phyloP scores from a whole-genome alignment of 1,140 invertebrate species.

The Leucophenga varia region DNA sequence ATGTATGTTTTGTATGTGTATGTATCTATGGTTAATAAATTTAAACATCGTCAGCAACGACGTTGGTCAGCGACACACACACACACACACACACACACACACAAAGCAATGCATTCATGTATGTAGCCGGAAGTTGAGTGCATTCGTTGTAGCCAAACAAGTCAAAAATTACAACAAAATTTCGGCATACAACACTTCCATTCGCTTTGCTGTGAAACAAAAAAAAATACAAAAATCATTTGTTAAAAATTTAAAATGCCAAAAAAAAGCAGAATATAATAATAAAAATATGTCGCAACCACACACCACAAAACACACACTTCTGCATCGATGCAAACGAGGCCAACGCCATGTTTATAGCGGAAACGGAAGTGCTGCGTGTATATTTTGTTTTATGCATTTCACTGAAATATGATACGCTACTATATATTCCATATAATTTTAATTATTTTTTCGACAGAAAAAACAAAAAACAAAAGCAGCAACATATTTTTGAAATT shows the following conservation, averaged over 20 bases:
- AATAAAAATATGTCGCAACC: constrained; percentile 25
- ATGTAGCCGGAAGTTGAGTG: too few relatives aligned
- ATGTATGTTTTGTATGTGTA: too few relatives aligned
- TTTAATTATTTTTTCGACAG: too few relatives aligned
- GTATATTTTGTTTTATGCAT: constrained; percentile 21
- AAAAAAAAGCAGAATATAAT: constrained; percentile 9
- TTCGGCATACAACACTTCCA: constrained; percentile 35
- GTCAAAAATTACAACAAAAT: neutral
- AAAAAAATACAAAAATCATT: constrained; percentile 26
- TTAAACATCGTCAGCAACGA: constrained; percentile 42
- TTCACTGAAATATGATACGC: too few relatives aligned
- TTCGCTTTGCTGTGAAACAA: too few relatives aligned
- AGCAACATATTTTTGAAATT: constrained; percentile 9
- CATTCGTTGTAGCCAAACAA: constrained; percentile 1
- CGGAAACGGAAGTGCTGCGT: constrained; percentile 37
- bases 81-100: constrained; percentile 7
- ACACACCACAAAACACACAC: too few relatives aligned
- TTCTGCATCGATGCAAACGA: too few relatives aligned
- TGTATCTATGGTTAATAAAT: constrained; percentile 51
- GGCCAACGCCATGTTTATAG: too few relatives aligned
- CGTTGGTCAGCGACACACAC: constrained; percentile 17
- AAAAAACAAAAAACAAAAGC: constrained; percentile 3
- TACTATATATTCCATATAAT: constrained; percentile 16
- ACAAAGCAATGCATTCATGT: too few relatives aligned
- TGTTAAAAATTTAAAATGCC: too few relatives aligned